Evolutionary conservation across 92 coral and sea anemone species (phyloP), one percentile per base, ranked within the genome.

Genomic region (Palythoa grandis): DNA sequence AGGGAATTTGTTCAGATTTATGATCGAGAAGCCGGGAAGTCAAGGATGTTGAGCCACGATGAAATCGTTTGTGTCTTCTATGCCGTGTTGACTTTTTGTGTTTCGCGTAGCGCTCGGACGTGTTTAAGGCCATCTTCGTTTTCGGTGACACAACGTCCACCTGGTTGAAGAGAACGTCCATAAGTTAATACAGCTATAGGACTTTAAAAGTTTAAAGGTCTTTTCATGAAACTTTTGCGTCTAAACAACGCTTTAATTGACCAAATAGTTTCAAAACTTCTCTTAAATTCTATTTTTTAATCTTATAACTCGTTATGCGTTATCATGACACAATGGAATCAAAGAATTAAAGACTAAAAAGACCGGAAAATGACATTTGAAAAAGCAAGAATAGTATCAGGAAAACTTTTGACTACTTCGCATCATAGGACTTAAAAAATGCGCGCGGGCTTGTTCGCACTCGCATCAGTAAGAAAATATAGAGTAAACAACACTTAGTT

Each of bases 1-100:
- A 87, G 53, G 92, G 83, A 40, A 89, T 86, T 13, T 52, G 60
- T 17, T 73, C 52, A 20, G 79, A 19, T 77, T 66, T 19, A 4
- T 52, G 48, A 57, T 75, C 37, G 29, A 77, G 54, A 0, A 29
- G 35, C 35, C 35, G 35, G 40, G 91, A 52, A 22, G 14, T 63
- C 37, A 66, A 84, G 72, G 84, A 17, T 4, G 37, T 40, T 78
- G 88, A 69, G 38, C 63, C 79, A n/a, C 86, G 86, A n/a, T 77
- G 50, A 39, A 78, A 73, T 20, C 88, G 67, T 70, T 78, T 89
- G 58, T 86, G 82, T 79, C 76, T 84, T 60, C 89, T 74, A 57
- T 89, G 70, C 12, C 23, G 37, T 19, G 82, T 78, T 61, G 58
- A 47, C 39, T 13, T 75, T 75, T 2, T 53, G 5, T n/a, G 79